Percentiles rank a stretch among this genome's conserved stretches.
phyloP scores from a whole-genome alignment of 2,113 vertebrate species.

The Todiramphus chloris region DNA sequence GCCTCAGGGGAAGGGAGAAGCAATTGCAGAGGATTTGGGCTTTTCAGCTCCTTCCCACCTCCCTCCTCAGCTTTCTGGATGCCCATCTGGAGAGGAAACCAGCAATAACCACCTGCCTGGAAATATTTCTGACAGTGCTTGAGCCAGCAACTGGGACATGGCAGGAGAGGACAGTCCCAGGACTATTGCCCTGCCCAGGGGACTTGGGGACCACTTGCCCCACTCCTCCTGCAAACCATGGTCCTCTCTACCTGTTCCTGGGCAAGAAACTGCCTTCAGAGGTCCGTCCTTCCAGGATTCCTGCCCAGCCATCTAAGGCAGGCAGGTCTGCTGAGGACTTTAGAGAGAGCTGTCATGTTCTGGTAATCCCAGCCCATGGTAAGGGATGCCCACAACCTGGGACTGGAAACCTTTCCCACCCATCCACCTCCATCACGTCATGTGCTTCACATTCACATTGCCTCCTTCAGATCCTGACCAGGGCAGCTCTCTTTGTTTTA shows the following conservation, averaged over 20 bases:
- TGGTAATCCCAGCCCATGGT: background rate
- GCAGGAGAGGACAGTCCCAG: background rate
- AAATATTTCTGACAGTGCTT: background rate
- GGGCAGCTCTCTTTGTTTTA: background rate
- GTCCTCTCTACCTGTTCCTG: background rate
- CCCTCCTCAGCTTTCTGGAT: background rate
- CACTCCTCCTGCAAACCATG: background rate
- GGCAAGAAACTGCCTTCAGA: background rate
- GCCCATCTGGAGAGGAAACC: constrained; percentile 14
- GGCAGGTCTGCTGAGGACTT: background rate
- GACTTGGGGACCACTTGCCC: background rate
- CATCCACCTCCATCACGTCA: background rate
- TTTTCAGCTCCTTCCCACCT: constrained; percentile 32
- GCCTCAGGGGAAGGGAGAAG: background rate
- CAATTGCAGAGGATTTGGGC: background rate
- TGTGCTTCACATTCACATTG: accelerated
- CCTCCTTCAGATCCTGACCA: background rate
- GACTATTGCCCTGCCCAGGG: background rate
- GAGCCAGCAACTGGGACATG: background rate
- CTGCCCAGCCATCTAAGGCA: background rate
- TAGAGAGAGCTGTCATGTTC: accelerated
- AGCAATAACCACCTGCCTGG: background rate
- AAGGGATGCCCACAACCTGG: background rate
- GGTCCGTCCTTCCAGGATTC: background rate
- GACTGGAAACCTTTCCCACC: background rate